These are phyloP conservation scores for Drosophila mayaguana DNA, from an alignment of 2,888 invertebrate genomes.

Conservation along the genomic window DNA sequence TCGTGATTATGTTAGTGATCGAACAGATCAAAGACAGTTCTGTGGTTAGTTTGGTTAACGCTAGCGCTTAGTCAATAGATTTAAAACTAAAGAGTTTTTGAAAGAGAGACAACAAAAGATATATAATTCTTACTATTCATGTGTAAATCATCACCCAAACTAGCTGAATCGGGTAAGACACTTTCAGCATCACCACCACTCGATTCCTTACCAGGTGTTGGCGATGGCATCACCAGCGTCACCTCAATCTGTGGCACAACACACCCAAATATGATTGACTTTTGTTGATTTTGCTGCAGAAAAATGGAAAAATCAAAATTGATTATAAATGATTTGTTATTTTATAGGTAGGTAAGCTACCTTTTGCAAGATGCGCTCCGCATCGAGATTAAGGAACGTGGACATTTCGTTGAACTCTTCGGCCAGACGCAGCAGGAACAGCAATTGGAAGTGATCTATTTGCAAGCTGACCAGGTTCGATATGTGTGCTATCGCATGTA, in stretches of 20 bases:
- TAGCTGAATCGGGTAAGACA: constrained; percentile 93
- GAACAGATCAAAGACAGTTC: constrained; percentile 23
- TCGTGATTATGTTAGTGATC: constrained; percentile 11
- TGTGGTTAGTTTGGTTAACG: constrained; percentile 40
- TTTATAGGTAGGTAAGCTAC: background rate
- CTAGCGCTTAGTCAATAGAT: constrained; percentile 44
- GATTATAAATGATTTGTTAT: background rate
- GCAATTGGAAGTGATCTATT: constrained; percentile 96
- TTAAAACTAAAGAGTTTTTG: constrained; percentile 64
- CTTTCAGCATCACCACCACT: constrained; percentile 94
- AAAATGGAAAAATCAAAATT: background rate
- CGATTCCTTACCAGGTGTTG: constrained; percentile 93
- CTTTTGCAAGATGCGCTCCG: constrained; percentile 89
- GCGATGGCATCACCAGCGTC: constrained; percentile 94
- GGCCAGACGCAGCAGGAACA: constrained; percentile 93
- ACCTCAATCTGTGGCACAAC: constrained; percentile 94
- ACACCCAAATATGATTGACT: constrained; percentile 89
- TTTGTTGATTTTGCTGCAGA: constrained; percentile 83
- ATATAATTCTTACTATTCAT: constrained; percentile 87
- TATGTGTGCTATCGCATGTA: constrained; percentile 93
- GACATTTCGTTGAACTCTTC: constrained; percentile 93
- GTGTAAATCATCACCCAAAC: constrained; percentile 90
- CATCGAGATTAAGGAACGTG: constrained; percentile 92
- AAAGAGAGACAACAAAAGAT: constrained; percentile 80
- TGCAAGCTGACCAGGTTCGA: constrained; percentile 94